Conservation (phyloP, 1,140 invertebrate species). For the Planococcus citri region DNA sequence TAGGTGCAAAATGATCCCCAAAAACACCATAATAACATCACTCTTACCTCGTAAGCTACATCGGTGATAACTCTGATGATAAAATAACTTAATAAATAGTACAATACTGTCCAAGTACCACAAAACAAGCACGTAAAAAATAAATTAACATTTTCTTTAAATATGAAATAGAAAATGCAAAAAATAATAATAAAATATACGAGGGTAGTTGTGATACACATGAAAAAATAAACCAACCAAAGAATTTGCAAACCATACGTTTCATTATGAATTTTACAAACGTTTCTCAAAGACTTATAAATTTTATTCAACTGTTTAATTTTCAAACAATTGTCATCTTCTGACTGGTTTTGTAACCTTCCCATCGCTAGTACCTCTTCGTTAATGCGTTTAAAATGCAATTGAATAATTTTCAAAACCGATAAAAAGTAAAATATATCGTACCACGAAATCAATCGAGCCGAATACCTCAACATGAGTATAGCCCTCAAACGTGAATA, state of each 20-base stretch:
- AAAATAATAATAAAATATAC: not conserved
- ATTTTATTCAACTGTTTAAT: not conserved
- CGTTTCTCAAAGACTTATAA: not conserved
- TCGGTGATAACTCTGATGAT: too few relatives aligned
- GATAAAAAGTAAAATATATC: too few relatives aligned
- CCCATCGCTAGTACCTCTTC: not conserved
- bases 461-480: too few relatives aligned
- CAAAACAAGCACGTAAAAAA: too few relatives aligned
- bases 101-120: too few relatives aligned
- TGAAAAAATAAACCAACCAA: not conserved
- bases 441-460: too few relatives aligned
- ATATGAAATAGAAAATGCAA: not conserved
- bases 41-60: too few relatives aligned
- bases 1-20: too few relatives aligned
- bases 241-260: not conserved
- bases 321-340: not conserved
- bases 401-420: too few relatives aligned
- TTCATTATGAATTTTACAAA: conserved; percentile 2
- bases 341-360: not conserved
- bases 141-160: not conserved
- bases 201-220: not conserved
- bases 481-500: too few relatives aligned
- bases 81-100: too few relatives aligned
- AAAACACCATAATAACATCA: too few relatives aligned
- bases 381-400: not conserved